Base-by-base conservation (phyloP, 2,888 invertebrate species). In the Catocala nupta region DNA sequence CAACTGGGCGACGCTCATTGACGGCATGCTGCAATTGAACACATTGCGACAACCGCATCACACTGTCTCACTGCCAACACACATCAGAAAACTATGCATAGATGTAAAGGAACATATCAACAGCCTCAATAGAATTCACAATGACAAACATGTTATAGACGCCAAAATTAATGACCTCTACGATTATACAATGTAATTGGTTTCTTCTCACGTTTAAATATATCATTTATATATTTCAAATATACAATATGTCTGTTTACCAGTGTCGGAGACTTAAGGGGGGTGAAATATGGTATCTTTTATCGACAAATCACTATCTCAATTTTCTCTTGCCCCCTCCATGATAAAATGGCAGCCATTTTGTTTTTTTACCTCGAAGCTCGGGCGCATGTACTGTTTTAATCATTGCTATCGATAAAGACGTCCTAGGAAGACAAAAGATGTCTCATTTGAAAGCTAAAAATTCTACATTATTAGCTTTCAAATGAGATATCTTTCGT, bases 1-100 rank as follows among this genome's bases (percentile, higher is more conserved):
- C 60, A 96, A 97, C 83, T 98, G 97, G 97, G 95, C 96, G 0
- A 95, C 96, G 6, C 96, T 97, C 77, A 92, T 98, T 79, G 98
- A 98, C 10, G 47, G 47, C 16, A 47, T 47, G 47, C 47, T 47
- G 16, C 47, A 47, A 13, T 9, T 47, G 9, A 94, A 95, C 53
- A 94, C 96, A n/a, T 78, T 97, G n/a, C 94, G 95, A 36, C 90
- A 95, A 55, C 92, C 95, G 39, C 92, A 95, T 1, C 94, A 96
- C 56, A 92, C 95, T 1, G 89, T 97, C 0, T 90, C 95, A 57
- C 89, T 96, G 13, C 97, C 97, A 0, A 96, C 96, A 0, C 77
- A 71, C 36, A 81, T 85, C 8, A 71, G 73, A 43, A 75, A 58
- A 45, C 59, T 85, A 0, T 45, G 49, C 12, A 81, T 85, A 12